Evolutionary conservation across 2,113 vertebrate species (phyloP).

Genomic region (Pangasianodon hypophthalmus): DNA sequence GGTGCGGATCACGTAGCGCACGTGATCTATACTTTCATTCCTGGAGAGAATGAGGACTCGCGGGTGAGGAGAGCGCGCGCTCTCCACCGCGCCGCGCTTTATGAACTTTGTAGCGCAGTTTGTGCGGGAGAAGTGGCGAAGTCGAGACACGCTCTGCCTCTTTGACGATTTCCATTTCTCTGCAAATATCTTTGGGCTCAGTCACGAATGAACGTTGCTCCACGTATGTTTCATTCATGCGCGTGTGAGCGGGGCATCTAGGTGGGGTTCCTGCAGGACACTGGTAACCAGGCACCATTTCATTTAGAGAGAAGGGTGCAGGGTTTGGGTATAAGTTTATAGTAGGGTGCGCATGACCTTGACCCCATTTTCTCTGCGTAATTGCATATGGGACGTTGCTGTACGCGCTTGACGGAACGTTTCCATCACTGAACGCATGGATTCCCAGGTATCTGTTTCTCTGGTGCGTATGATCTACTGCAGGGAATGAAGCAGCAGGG

Average conservation of each 20-base stretch:
- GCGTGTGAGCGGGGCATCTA: not conserved
- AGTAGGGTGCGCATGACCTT: not conserved
- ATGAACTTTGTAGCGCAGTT: conserved; percentile 59
- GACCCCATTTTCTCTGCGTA: not conserved
- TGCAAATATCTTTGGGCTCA: not conserved
- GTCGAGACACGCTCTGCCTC: not conserved
- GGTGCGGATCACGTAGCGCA: not conserved
- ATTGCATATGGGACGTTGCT: not conserved
- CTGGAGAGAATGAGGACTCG: not conserved
- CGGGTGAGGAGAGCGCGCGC: not conserved
- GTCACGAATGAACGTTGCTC: not conserved
- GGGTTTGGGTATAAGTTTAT: not conserved
- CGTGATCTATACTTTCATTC: not conserved
- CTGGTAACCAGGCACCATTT: not conserved
- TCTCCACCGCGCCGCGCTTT: not conserved
- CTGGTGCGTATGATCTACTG: not conserved
- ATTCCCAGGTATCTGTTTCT: not conserved
- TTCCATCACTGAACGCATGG: not conserved
- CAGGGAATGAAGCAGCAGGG: not conserved
- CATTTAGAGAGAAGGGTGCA: not conserved
- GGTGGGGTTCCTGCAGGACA: not conserved
- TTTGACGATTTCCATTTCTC: not conserved
- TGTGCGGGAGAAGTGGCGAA: conserved; percentile 56
- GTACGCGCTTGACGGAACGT: not conserved
- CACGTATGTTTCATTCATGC: not conserved